These are phyloP conservation scores for Mnemiopsis leidyi DNA, from an alignment of 37 sponge, comb jelly and placozoan genomes.

Conservation along the genomic window DNA sequence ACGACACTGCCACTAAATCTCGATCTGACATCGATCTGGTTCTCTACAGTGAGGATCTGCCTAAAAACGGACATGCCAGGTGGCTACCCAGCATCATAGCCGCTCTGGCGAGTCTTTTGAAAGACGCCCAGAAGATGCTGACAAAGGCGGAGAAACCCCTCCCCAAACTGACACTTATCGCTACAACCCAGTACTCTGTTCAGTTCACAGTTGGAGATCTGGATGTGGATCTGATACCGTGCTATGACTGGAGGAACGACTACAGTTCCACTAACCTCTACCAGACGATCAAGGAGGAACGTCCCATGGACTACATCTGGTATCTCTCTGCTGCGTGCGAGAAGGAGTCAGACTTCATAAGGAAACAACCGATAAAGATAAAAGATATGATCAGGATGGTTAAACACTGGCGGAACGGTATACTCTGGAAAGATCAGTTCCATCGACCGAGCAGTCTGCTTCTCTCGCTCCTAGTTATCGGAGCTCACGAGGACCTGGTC, in stretches of 20 bases:
- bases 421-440: constrained; percentile 48
- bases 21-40: constrained; percentile 19
- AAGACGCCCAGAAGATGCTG: constrained; percentile 34
- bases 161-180: background rate
- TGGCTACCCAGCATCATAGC: constrained; percentile 7
- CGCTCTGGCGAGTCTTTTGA: background rate
- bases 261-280: background rate
- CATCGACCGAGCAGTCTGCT: constrained; percentile 34
- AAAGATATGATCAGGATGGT: constrained; percentile 57
- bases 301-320: constrained; percentile 38
- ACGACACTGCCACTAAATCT: constrained; percentile 6
- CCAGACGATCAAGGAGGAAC: constrained; percentile 3
- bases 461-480: background rate
- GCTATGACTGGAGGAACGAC: constrained; percentile 3
- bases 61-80: background rate
- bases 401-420: constrained; percentile 21
- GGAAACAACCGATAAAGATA: constrained; percentile 38
- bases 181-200: constrained; percentile 9
- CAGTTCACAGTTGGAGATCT: constrained; percentile 24
- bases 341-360: constrained; percentile 33
- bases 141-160: constrained; percentile 4
- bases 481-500: constrained; percentile 25
- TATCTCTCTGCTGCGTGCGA: background rate
- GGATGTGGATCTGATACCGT: constrained; percentile 33
- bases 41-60: constrained; percentile 18